Evolutionary conservation across 2,113 vertebrate genomes (phyloP).

Genomic region (Spilogale gracilis): DNA sequence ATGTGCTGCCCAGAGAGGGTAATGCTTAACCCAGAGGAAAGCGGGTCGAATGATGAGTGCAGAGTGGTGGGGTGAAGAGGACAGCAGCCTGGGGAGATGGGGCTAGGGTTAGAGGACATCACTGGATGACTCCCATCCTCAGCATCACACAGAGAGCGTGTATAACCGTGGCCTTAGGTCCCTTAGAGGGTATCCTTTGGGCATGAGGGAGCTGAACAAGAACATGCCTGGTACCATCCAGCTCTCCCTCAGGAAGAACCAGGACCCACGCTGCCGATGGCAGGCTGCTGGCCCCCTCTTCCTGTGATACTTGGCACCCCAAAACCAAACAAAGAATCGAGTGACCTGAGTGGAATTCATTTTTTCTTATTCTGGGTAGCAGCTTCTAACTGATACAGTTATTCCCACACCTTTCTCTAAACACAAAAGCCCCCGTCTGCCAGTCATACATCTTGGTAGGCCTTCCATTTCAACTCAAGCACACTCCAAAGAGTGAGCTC

Average conservation of each 20-base stretch:
- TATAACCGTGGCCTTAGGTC: rapidly evolving
- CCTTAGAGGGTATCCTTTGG: not conserved
- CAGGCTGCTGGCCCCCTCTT: rapidly evolving
- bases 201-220: not conserved
- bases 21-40: not conserved
- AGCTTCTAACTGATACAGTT: not conserved
- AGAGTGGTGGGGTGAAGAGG: not conserved
- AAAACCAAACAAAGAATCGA: not conserved
- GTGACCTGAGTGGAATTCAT: not conserved
- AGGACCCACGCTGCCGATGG: rapidly evolving
- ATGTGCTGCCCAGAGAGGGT: not conserved
- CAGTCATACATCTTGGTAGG: not conserved
- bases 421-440: rapidly evolving
- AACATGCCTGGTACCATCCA: rapidly evolving
- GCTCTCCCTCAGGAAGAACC: not conserved
- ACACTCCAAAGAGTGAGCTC: not conserved
- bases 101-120: not conserved
- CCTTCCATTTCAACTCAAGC: not conserved
- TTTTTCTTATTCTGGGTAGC: not conserved
- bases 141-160: not conserved
- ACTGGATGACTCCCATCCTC: too few relatives aligned
- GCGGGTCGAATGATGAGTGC: rapidly evolving
- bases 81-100: not conserved
- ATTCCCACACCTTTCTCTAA: not conserved
- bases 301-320: not conserved